phyloP scores from a whole-genome alignment of 2,888 invertebrate genomes.

The Sceliomorpha sp. region DNA sequence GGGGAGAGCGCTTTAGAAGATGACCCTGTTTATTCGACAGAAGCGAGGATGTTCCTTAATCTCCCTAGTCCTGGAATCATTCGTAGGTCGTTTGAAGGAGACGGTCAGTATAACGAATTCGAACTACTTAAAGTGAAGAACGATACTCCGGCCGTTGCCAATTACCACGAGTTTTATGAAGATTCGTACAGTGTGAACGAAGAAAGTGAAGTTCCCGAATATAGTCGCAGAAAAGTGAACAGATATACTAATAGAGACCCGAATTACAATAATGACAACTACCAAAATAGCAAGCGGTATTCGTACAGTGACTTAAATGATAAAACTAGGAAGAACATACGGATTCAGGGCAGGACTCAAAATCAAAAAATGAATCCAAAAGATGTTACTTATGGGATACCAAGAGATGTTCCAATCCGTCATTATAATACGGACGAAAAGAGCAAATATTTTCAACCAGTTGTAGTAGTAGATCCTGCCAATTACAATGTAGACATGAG shows the following conservation, averaged over 20 bases:
- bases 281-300: constrained; percentile 23
- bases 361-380: constrained; percentile 7
- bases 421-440: constrained; percentile 2
- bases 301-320: constrained; percentile 25
- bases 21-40: constrained; percentile 68
- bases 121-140: constrained; percentile 75
- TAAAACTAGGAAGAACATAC: constrained; percentile 13
- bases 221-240: constrained; percentile 18
- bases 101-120: constrained; percentile 68
- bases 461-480: constrained; percentile 65
- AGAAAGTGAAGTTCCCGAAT: constrained; percentile 14
- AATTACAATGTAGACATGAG: constrained; percentile 62
- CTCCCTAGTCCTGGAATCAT: constrained; percentile 60
- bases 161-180: constrained; percentile 72
- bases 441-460: constrained; percentile 62
- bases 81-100: constrained; percentile 69
- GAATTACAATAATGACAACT: constrained; percentile 11
- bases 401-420: constrained; percentile 8
- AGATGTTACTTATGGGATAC: constrained; percentile 7
- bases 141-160: constrained; percentile 73
- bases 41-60: constrained; percentile 68
- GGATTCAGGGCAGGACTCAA: constrained; percentile 5
- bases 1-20: constrained; percentile 51
- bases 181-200: constrained; percentile 56
- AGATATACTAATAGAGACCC: constrained; percentile 16